phyloP scores from a whole-genome alignment of 2,113 vertebrate genomes.

The Hiodon tergisus region DNA sequence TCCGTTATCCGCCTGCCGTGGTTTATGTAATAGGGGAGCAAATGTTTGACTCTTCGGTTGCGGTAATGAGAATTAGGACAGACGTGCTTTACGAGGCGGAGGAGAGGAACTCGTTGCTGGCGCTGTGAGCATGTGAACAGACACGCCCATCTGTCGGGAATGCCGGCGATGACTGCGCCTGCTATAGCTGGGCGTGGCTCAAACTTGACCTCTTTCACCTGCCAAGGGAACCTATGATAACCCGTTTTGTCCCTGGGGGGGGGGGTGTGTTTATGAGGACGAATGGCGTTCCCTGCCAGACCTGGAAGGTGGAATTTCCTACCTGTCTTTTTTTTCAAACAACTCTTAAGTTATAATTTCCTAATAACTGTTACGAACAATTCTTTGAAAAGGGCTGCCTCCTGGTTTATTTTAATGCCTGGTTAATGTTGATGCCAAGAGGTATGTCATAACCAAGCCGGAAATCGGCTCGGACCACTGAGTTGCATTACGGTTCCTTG shows the following conservation, averaged over 20 bases:
- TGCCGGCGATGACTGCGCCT: too few relatives aligned
- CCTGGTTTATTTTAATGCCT: not conserved
- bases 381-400: constrained; percentile 40
- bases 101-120: not conserved
- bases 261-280: constrained; percentile 54
- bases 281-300: constrained; percentile 44
- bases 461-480: too few relatives aligned
- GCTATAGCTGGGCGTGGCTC: not conserved
- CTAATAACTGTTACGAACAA: constrained; percentile 20
- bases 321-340: constrained; percentile 37
- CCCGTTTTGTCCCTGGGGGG: constrained; percentile 48
- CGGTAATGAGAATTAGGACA: not conserved
- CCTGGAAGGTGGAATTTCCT: constrained; percentile 49
- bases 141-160: too few relatives aligned
- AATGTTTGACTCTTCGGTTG: not conserved
- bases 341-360: too few relatives aligned
- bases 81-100: not conserved
- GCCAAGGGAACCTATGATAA: constrained; percentile 56
- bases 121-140: not conserved
- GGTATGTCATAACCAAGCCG: too few relatives aligned
- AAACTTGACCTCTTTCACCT: constrained; percentile 49
- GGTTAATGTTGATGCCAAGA: too few relatives aligned
- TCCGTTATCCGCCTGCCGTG: too few relatives aligned
- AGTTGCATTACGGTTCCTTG: too few relatives aligned
- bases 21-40: not conserved